Evolutionary conservation across 53 echinoderm and acorn worm species (phyloP).

Genomic region (Luidia sarsii): DNA sequence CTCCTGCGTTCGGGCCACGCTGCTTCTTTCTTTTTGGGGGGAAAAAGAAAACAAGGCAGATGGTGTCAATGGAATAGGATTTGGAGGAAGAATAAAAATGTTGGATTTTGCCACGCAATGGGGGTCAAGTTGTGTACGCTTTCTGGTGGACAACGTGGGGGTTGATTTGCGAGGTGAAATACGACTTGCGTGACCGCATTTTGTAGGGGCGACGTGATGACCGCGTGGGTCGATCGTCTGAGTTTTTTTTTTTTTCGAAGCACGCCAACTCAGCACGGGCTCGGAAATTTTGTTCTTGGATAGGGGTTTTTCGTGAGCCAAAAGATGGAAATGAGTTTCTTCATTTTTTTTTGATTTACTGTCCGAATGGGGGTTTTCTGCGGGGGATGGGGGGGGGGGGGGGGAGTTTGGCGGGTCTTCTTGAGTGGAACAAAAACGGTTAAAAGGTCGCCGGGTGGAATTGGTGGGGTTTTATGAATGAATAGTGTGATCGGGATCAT

Average conservation of each 20-base stretch:
- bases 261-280: slow-evolving; percentile 32
- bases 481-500: not conserved
- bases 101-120: slow-evolving; percentile 6
- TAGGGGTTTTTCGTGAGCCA: not conserved
- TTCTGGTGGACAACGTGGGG: too few species aligned
- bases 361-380: too few species aligned
- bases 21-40: too few species aligned
- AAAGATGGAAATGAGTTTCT: not conserved
- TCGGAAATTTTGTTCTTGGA: not conserved
- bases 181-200: slow-evolving; percentile 29
- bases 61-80: not conserved
- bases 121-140: too few species aligned
- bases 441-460: slow-evolving; percentile 14
- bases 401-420: slow-evolving; percentile 1
- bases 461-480: not conserved
- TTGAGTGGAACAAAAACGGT: not conserved
- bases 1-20: not conserved
- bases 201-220: slow-evolving; percentile 5
- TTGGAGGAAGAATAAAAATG: slow-evolving; percentile 19
- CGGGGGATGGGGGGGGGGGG: too few species aligned
- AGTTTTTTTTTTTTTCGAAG: not conserved
- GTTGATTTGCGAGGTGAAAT: slow-evolving; percentile 38
- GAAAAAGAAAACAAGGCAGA: not conserved
- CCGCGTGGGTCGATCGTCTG: not conserved
- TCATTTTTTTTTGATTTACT: slow-evolving; percentile 2